These are phyloP conservation scores for Chiridota heheva DNA, from an alignment of 35 echinoderm and acorn worm genomes.

Conservation along the genomic window DNA sequence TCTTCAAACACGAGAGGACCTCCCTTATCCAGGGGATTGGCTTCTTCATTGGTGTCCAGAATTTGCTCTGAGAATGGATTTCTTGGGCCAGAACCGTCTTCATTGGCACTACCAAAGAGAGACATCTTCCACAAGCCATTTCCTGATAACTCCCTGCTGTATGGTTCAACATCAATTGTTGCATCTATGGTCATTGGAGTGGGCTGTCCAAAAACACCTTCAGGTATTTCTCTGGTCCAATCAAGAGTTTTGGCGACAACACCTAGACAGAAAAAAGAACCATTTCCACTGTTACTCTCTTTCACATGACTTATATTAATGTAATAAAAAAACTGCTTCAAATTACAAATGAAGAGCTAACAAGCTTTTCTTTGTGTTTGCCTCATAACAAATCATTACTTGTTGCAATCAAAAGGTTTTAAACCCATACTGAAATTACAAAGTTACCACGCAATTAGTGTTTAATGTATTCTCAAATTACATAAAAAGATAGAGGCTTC, in stretches of 20 bases:
- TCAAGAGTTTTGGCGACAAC: slow-evolving; percentile 8
- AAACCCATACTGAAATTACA: too few species aligned
- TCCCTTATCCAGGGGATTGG: slow-evolving; percentile 36
- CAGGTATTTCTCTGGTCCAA: slow-evolving; percentile 10
- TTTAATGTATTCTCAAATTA: too few species aligned
- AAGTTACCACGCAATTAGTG: too few species aligned
- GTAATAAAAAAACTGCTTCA: too few species aligned
- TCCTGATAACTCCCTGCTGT: slow-evolving; percentile 50
- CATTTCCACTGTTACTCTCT: background rate
- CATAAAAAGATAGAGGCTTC: too few species aligned
- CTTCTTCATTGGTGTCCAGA: slow-evolving; percentile 21
- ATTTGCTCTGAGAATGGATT: slow-evolving; percentile 44
- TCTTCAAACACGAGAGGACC: slow-evolving; percentile 54
- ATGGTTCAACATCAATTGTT: slow-evolving; percentile 52
- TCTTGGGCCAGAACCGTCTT: slow-evolving; percentile 45
- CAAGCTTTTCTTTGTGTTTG: background rate
- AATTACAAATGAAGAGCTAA: background rate
- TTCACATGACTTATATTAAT: background rate
- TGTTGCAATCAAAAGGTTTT: too few species aligned
- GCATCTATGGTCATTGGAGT: slow-evolving; percentile 61
- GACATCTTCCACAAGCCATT: slow-evolving; percentile 70
- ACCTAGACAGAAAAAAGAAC: background rate
- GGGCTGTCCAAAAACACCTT: slow-evolving; percentile 41
- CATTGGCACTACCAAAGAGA: slow-evolving; percentile 63
- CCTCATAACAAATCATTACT: background rate